These are phyloP conservation scores for Centropus unirufus DNA, from an alignment of 2,113 vertebrate species.

Conservation along the genomic window DNA sequence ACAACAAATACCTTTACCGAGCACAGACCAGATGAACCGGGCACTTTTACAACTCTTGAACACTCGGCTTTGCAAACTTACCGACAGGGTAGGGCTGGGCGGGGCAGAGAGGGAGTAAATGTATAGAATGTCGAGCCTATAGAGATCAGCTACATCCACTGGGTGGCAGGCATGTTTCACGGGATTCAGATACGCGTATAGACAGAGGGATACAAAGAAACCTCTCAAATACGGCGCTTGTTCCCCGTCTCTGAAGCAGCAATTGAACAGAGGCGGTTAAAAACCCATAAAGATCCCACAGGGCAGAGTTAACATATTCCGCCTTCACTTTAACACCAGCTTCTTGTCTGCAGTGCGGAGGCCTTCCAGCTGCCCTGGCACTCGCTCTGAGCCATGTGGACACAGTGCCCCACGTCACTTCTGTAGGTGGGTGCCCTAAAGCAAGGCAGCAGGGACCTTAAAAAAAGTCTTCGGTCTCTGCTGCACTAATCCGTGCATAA, in stretches of 20 bases:
- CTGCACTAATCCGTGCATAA: rapidly evolving
- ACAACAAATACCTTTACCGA: rapidly evolving
- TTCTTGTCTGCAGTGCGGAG: background rate
- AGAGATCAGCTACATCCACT: slow-evolving; percentile 45
- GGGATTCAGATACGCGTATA: rapidly evolving
- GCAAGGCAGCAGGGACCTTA: rapidly evolving
- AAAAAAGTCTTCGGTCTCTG: background rate
- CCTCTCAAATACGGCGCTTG: background rate
- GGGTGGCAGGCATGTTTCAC: slow-evolving; percentile 64
- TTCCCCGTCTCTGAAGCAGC: background rate
- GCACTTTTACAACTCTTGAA: background rate
- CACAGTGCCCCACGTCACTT: rapidly evolving
- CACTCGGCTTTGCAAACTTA: background rate
- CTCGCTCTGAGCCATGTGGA: rapidly evolving
- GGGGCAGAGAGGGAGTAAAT: background rate
- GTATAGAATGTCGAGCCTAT: background rate
- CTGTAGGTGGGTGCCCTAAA: background rate
- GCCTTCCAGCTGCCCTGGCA: background rate
- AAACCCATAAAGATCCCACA: background rate
- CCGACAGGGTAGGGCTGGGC: rapidly evolving
- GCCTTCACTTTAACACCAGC: background rate
- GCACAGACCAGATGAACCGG: background rate
- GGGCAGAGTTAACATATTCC: background rate
- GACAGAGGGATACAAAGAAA: background rate
- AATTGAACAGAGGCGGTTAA: rapidly evolving